These are phyloP conservation scores for Nannoperca obscura DNA, from an alignment of 2,797 vertebrate species.

Conservation along the genomic window DNA sequence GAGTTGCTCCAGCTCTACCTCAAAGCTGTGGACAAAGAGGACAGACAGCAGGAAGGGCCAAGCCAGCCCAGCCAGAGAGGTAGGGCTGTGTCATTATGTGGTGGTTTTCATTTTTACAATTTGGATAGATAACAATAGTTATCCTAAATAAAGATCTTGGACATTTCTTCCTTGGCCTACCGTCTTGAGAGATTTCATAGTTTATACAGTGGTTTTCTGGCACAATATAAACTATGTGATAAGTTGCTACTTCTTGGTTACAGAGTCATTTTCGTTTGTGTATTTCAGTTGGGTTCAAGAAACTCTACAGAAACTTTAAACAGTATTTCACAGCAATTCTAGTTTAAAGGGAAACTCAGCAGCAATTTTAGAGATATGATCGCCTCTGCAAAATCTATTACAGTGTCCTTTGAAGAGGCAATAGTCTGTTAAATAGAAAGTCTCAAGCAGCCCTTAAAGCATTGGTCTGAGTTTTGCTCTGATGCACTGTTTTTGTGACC, in stretches of 20 bases:
- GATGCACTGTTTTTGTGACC: neutral
- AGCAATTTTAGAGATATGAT: neutral
- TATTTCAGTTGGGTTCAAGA: neutral
- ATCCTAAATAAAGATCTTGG: neutral
- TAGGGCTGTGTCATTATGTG: constrained; percentile 38
- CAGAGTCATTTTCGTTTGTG: neutral
- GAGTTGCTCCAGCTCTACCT: constrained; percentile 93
- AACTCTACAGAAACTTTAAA: neutral
- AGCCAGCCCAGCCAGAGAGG: constrained; percentile 55
- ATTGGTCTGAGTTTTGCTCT: neutral
- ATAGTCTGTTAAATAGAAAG: neutral
- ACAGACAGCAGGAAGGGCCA: constrained; percentile 37
- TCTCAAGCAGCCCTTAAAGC: neutral
- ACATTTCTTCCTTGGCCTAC: neutral
- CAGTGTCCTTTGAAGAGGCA: neutral
- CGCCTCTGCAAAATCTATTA: neutral
- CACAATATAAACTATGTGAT: neutral
- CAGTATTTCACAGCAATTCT: neutral
- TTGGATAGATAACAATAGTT: neutral
- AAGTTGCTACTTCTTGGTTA: neutral
- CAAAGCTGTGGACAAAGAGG: constrained; percentile 80
- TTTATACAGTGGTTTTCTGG: neutral
- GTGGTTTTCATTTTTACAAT: constrained; percentile 22
- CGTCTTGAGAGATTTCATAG: neutral
- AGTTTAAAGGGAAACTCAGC: neutral